Percentiles rank a stretch among this genome's conserved stretches.
These are phyloP conservation scores for Andrena bucephala DNA, from an alignment of 2,888 invertebrate genomes.

Conservation along the genomic window DNA sequence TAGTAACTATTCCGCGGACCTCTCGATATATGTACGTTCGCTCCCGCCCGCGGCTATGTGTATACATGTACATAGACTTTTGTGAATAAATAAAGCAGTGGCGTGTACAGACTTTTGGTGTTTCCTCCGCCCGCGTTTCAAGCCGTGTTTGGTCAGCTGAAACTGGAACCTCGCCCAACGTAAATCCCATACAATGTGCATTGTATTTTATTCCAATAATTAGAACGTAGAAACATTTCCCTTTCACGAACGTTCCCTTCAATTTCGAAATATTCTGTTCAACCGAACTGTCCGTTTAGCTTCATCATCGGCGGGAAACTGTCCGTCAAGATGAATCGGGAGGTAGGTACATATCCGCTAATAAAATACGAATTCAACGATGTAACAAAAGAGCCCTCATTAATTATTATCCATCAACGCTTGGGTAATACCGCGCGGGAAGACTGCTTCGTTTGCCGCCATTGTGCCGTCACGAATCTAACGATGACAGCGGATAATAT, in stretches of 20 bases:
- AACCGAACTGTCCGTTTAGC: background rate
- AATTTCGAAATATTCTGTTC: too few species aligned
- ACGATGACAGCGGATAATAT: background rate
- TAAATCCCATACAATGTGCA: too few species aligned
- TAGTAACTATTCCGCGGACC: too few species aligned
- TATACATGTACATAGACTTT: too few species aligned
- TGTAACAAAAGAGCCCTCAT: conserved; percentile 17
- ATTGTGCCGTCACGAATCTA: background rate
- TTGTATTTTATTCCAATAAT: background rate
- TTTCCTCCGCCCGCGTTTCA: too few species aligned
- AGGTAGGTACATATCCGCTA: background rate
- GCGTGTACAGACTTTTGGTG: too few species aligned
- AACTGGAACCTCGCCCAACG: too few species aligned
- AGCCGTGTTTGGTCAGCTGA: too few species aligned
- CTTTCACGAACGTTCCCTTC: background rate
- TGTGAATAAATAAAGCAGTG: too few species aligned
- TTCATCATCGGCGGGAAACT: background rate
- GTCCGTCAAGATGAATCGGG: background rate
- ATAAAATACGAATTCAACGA: background rate
- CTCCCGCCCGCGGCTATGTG: too few species aligned
- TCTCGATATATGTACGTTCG: too few species aligned
- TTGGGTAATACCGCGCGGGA: background rate
- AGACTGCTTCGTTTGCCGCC: conserved; percentile 1
- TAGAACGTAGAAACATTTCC: background rate
- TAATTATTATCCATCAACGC: conserved; percentile 39